phyloP scores from a whole-genome alignment of 2,797 vertebrate species.

The Myotis planiceps region DNA sequence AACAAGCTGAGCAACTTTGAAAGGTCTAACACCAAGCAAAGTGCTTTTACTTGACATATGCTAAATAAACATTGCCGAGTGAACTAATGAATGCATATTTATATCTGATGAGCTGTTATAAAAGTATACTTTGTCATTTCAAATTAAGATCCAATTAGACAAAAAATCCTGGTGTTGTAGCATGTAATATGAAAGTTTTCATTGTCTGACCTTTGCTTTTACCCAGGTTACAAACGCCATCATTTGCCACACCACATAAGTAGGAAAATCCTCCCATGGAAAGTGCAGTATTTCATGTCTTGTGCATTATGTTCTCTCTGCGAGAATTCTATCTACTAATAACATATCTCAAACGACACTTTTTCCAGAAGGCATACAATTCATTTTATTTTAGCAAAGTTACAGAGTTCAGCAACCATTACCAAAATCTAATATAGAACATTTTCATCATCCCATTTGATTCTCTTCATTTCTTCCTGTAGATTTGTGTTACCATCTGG shows the following conservation, averaged over 20 bases:
- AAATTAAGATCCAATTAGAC: background rate
- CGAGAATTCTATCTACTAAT: background rate
- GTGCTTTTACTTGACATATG: background rate
- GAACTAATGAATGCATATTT: background rate
- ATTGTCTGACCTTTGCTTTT: background rate
- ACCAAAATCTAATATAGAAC: background rate
- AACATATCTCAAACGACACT: background rate
- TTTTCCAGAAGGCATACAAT: background rate
- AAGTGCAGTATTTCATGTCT: background rate
- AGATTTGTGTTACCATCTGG: background rate
- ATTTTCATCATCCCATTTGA: background rate
- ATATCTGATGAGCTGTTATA: background rate
- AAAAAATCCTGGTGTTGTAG: background rate
- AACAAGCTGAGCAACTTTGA: background rate
- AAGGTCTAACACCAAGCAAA: background rate
- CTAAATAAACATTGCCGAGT: background rate
- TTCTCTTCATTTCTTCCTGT: background rate
- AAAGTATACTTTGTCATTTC: background rate
- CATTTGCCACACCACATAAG: background rate
- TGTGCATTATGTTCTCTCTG: background rate
- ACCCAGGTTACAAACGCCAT: background rate
- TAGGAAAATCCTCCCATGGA: background rate
- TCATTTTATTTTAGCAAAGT: background rate
- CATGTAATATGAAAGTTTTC: background rate
- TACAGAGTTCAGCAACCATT: background rate